These are phyloP conservation scores for Lasioglossum marginatum DNA, from an alignment of 2,888 invertebrate genomes.

Conservation along the genomic window DNA sequence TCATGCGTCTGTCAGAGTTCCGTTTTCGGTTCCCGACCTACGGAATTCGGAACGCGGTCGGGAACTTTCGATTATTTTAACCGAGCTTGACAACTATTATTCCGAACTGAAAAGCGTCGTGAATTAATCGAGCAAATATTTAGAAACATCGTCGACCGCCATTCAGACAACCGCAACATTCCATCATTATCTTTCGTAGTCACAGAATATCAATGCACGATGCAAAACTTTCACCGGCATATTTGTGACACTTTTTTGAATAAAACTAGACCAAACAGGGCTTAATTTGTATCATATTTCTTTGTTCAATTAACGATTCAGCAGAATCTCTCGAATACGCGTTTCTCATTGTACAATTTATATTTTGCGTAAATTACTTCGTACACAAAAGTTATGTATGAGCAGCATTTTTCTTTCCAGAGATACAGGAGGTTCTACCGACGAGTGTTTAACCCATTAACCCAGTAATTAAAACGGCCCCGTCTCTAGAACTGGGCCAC, in stretches of 20 bases:
- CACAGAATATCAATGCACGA: not conserved
- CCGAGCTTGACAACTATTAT: not conserved
- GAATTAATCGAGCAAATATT: not conserved
- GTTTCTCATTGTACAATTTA: too few relatives aligned
- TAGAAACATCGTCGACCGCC: not conserved
- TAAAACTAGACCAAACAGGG: too few relatives aligned
- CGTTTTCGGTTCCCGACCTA: slow-evolving; percentile 35
- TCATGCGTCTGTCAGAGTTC: slow-evolving; percentile 18
- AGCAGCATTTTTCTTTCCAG: not conserved
- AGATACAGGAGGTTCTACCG: not conserved
- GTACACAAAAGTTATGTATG: not conserved
- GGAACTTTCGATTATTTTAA: slow-evolving; percentile 12
- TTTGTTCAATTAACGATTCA: too few relatives aligned
- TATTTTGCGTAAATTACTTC: not conserved
- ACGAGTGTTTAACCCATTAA: not conserved
- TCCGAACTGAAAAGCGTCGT: not conserved
- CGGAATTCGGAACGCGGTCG: not conserved
- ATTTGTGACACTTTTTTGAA: too few relatives aligned
- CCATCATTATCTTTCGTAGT: not conserved
- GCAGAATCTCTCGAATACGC: too few relatives aligned
- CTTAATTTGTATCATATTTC: too few relatives aligned
- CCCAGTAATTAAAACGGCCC: not conserved
- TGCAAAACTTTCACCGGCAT: not conserved
- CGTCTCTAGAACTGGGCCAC: not conserved
- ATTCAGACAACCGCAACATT: not conserved